Base-by-base conservation (phyloP, 2,113 vertebrate species). In the Pseudonaja textilis region DNA sequence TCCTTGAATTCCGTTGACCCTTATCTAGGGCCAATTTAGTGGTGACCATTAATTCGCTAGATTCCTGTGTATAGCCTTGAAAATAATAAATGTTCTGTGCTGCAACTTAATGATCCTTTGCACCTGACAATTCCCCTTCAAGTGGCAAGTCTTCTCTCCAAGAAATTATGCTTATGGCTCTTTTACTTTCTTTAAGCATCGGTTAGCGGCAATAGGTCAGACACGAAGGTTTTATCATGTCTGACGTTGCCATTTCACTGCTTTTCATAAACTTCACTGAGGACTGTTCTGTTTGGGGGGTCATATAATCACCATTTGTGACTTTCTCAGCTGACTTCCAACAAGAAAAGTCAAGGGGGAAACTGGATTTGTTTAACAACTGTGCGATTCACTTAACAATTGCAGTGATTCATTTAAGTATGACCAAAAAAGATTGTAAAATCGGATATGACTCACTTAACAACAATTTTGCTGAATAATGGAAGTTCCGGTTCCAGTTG, bases 211-310 rank as follows among this genome's bases (percentile, higher is more conserved):
- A 88, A 56, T 87, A 59, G 88, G 23, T 52, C 81, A 92, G 64
- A 26, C 85, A 94, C 85, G 64, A 81, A 94, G 11, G 34, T 29
- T 89, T 95, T 45, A 29, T 93, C 94, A 69, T 86, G 92, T 95
- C 90, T 91, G 25, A 3, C 14, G 25, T 93, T 89, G 1, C 88
- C 90, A 64, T 56, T 85, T 89, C 29, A 5, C 2, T 91, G 61
- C 47, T 89, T 94, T 94, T 81, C 54, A 94, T 5, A 0, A 0
- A 5, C 1, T 29, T 23, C 87, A 88, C 52, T 14, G 16, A 47
- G 52, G 61, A 26, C 52, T 39, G 3, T 64, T 92, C 39, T 11
- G 93, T 94, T 0, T 0, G 10, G 25, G 25, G 59, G 59, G 59
- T 26, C 59, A 10, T 61, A 61, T 61, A 61, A 11, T 61, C 59